Conservation (phyloP, 2,888 invertebrate genomes). For the Calameuta idolon region DNA sequence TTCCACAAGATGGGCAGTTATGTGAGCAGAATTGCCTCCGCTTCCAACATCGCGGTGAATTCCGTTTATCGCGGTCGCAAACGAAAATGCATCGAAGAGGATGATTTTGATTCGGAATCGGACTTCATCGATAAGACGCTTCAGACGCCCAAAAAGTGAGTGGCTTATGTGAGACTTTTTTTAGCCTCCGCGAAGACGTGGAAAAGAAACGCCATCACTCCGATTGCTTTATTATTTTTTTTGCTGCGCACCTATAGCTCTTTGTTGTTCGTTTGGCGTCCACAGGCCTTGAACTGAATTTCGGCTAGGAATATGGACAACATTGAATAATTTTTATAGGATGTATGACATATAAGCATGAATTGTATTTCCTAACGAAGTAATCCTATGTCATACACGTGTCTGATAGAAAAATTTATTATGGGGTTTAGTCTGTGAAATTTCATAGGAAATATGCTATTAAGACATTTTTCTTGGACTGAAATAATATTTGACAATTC, state of each 20-base stretch:
- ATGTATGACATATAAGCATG: background rate
- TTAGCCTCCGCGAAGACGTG: background rate
- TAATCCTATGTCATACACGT: background rate
- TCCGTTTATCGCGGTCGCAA: slow-evolving; percentile 67
- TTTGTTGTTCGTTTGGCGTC: background rate
- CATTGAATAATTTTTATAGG: background rate
- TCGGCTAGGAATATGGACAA: background rate
- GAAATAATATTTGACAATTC: background rate
- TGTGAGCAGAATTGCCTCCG: slow-evolving; percentile 57
- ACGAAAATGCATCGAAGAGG: slow-evolving; percentile 71
- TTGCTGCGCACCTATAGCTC: background rate
- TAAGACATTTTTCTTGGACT: background rate
- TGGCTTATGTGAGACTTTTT: background rate
- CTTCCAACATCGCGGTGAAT: slow-evolving; percentile 60
- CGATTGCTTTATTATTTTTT: background rate
- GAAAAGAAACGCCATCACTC: background rate
- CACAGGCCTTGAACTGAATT: background rate
- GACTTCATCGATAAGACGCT: slow-evolving; percentile 71
- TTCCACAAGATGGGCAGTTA: slow-evolving; percentile 55
- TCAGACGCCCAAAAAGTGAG: slow-evolving; percentile 76
- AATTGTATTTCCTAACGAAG: background rate
- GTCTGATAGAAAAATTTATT: background rate
- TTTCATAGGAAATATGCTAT: background rate
- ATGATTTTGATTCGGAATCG: slow-evolving; percentile 68
- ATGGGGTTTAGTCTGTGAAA: background rate